Conservation (phyloP, 2,888 invertebrate genomes). For the Schrankia costaestrigalis region DNA sequence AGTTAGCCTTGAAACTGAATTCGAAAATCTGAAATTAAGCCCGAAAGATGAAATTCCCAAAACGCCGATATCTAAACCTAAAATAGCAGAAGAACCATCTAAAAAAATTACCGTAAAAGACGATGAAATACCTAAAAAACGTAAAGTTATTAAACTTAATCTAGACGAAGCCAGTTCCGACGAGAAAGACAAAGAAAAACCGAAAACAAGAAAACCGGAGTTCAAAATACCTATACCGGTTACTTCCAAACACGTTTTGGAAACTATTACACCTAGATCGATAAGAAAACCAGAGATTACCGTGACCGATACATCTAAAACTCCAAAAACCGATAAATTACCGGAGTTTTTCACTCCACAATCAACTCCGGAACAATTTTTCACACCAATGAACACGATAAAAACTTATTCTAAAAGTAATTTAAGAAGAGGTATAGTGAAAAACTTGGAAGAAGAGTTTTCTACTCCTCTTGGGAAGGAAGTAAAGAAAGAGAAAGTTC, state of each 20-base stretch:
- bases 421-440: constrained; percentile 48
- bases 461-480: constrained; percentile 35
- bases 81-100: constrained; percentile 26
- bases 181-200: constrained; percentile 33
- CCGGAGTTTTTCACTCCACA: constrained; percentile 52
- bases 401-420: constrained; percentile 54
- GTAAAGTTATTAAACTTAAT: constrained; percentile 53
- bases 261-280: constrained; percentile 52
- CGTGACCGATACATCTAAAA: constrained; percentile 30
- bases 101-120: constrained; percentile 42
- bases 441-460: constrained; percentile 63
- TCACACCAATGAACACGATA: constrained; percentile 55
- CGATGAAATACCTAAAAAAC: constrained; percentile 57
- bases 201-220: constrained; percentile 24
- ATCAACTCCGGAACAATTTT: constrained; percentile 52
- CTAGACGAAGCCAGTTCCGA: constrained; percentile 44
- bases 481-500: constrained; percentile 7
- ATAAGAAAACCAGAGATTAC: constrained; percentile 36
- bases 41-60: constrained; percentile 35
- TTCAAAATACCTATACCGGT: constrained; percentile 64
- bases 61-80: constrained; percentile 46
- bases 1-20: constrained; percentile 38
- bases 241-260: constrained; percentile 43
- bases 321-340: constrained; percentile 1
- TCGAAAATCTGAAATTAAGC: constrained; percentile 45